Conservation (phyloP, 2,888 invertebrate genomes). For the Drosophila mimica region DNA sequence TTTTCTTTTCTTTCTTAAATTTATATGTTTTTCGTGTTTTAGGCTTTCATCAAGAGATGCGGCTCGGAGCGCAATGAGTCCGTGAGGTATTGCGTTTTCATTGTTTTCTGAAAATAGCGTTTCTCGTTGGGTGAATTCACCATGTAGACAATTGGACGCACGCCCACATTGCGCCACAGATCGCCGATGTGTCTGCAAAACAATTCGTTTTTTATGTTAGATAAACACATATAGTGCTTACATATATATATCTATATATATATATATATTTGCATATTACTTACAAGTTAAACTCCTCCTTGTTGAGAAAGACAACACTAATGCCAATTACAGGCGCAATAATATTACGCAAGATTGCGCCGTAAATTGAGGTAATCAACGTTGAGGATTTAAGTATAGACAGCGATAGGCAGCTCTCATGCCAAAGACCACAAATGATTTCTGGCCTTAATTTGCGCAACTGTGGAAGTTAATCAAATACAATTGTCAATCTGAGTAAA, state of each 20-base stretch:
- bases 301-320: slow-evolving; percentile 84
- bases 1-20: not conserved
- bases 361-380: slow-evolving; percentile 84
- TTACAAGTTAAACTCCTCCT: slow-evolving; percentile 85
- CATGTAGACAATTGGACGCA: slow-evolving; percentile 85
- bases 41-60: slow-evolving; percentile 84
- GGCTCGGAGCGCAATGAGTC: slow-evolving; percentile 85
- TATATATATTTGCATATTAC: slow-evolving; percentile 33
- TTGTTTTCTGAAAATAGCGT: slow-evolving; percentile 85
- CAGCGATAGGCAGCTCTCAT: slow-evolving; percentile 82
- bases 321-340: slow-evolving; percentile 85
- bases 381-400: slow-evolving; percentile 84
- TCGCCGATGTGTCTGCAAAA: slow-evolving; percentile 83
- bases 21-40: slow-evolving; percentile 34
- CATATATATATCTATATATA: not conserved
- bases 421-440: slow-evolving; percentile 85
- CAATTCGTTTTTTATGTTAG: slow-evolving; percentile 3
- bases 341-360: slow-evolving; percentile 84
- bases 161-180: slow-evolving; percentile 85
- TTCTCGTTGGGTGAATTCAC: slow-evolving; percentile 85
- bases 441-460: slow-evolving; percentile 84
- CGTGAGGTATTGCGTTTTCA: slow-evolving; percentile 85
- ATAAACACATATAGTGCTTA: not conserved
- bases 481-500: not conserved
- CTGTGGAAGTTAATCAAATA: slow-evolving; percentile 52